Evolutionary conservation across 2,888 invertebrate genomes (phyloP), one percentile per base, ranked within the genome.

Genomic region (Galerucella pusilla): DNA sequence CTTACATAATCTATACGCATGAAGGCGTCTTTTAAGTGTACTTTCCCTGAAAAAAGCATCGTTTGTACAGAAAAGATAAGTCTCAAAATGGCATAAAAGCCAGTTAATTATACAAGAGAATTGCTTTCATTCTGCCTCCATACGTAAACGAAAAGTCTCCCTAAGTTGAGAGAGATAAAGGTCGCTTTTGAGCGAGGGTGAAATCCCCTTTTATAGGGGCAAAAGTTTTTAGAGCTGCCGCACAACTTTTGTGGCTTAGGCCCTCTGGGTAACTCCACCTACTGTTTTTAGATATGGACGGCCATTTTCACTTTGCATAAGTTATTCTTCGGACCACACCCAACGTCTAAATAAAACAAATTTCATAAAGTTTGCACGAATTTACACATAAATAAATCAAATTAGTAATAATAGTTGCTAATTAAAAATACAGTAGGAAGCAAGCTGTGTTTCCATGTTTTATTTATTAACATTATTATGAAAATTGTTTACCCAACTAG

Each of bases 301-400:
- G 86, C 87, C 86, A 87, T 87, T 87, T 86, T 87, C 85, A 87
- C 87, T 86, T 85, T 85, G 86, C 86, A 87, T 88, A 87, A 87
- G 85, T 87, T 86, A 87, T 87, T 84, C 85, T 81, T 80, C 75
- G 80, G 80, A 85, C 86, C 86, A 86, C 86, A 86, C 86, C 86
- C 86, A 79, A 71, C 71, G 75, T 76, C 76, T 78, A 76, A 79
- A 80, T 79, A 78, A 79, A 79, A 79, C 75, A 77, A 76, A 79
- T 79, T 80, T 74, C 73, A 77, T 79, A 78, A 79, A 79, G 76
- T 80, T 77, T 76, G 70, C 73, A 74, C 77, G 80, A 81, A 77
- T 81, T 79, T 78, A 79, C 77, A 78, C 78, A 75, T 80, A 80
- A 80, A 79, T 81, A 81, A 81, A 78, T 81, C 80, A 79, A 81